These are phyloP conservation scores for Holacanthella duospinosa DNA, from an alignment of 2,888 invertebrate genomes.

Conservation along the genomic window DNA sequence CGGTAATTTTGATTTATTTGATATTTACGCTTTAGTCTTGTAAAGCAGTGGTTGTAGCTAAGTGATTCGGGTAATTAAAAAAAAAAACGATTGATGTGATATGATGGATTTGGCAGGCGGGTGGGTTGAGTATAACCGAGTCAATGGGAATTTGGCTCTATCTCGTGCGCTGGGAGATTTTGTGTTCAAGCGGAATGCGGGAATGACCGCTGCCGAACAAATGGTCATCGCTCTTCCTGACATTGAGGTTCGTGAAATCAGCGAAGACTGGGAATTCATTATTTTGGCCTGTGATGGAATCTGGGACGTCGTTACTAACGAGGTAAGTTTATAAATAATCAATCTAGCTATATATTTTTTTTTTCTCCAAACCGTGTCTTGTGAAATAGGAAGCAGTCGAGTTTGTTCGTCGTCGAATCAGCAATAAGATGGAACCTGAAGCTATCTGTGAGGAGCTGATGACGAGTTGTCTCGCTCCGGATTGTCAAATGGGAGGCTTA, in stretches of 20 bases:
- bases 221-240: conserved; percentile 97
- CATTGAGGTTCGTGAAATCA: conserved; percentile 67
- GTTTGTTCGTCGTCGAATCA: conserved; percentile 26
- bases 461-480: conserved; percentile 28
- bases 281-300: conserved; percentile 97
- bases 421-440: conserved; percentile 22
- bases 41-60: not conserved
- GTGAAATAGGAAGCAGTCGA: conserved; percentile 27
- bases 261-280: conserved; percentile 89
- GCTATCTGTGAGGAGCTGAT: conserved; percentile 27
- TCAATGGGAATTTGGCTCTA: conserved; percentile 94
- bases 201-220: conserved; percentile 80
- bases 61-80: not conserved
- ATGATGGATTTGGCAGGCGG: conserved; percentile 67
- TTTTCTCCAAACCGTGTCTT: not conserved
- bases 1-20: conserved; percentile 14
- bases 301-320: conserved; percentile 95
- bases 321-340: conserved; percentile 44
- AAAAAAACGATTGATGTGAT: too few species aligned
- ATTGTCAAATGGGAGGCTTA: conserved; percentile 26
- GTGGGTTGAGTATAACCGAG: conserved; percentile 92
- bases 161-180: conserved; percentile 96
- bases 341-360: not conserved
- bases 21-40: not conserved
- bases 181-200: conserved; percentile 82